A percentile compares a stretch with the other conserved stretches of the same genome.
Conservation (phyloP, 1,140 invertebrate genomes). For the Bradysia coprophila region DNA sequence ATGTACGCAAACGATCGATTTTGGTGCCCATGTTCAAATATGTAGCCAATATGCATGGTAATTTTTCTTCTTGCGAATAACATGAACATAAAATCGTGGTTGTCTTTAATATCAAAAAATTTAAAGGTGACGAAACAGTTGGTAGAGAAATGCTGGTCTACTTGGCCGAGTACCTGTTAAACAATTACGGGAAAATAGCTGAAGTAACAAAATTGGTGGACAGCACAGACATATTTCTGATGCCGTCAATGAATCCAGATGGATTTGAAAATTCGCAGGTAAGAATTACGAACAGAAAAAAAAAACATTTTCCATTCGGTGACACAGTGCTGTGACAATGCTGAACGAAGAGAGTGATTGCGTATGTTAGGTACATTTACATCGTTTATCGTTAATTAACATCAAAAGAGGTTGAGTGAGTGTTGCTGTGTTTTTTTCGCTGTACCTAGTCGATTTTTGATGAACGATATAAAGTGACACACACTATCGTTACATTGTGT, state of each 20-base stretch:
- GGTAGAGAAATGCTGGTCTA: slow-evolving; percentile 76
- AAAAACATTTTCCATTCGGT: background rate
- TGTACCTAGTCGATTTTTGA: too few species aligned
- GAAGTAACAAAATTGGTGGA: slow-evolving; percentile 57
- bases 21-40: slow-evolving; percentile 84
- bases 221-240: slow-evolving; percentile 69
- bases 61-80: background rate
- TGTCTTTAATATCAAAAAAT: too few species aligned
- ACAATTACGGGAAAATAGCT: slow-evolving; percentile 47
- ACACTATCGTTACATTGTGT: too few species aligned
- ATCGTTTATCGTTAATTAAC: too few species aligned
- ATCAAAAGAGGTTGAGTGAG: too few species aligned
- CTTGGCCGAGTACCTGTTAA: slow-evolving; percentile 68
- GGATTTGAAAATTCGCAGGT: slow-evolving; percentile 64
- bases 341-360: too few species aligned
- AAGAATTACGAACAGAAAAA: slow-evolving; percentile 11
- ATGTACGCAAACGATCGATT: slow-evolving; percentile 35
- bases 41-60: slow-evolving; percentile 94
- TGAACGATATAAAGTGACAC: too few species aligned
- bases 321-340: too few species aligned
- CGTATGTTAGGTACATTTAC: too few species aligned
- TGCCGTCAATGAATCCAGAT: slow-evolving; percentile 88
- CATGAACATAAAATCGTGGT: background rate
- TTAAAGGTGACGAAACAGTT: slow-evolving; percentile 67
- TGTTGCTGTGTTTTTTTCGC: too few species aligned